Percentiles rank a stretch among this genome's conserved stretches.
Evolutionary conservation across 2,797 vertebrate species (phyloP).

Genomic region (Morelia viridis): DNA sequence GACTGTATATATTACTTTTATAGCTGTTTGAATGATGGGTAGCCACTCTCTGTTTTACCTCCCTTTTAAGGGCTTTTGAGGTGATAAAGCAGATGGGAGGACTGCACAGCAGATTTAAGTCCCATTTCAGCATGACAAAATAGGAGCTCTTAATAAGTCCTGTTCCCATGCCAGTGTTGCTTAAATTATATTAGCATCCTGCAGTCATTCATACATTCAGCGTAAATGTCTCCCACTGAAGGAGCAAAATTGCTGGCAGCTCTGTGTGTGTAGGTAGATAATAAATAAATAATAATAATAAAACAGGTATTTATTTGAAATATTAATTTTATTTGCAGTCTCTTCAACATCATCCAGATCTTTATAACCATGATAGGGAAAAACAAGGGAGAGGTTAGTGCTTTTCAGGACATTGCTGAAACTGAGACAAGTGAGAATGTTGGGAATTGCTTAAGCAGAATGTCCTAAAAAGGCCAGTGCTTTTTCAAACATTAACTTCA

Average conservation of each 20-base stretch:
- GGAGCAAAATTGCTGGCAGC: background rate
- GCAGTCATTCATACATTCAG: background rate
- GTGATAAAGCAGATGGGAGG: background rate
- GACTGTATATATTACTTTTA: background rate
- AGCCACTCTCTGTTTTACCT: background rate
- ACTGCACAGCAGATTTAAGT: background rate
- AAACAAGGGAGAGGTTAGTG: background rate
- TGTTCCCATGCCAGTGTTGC: background rate
- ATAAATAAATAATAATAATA: background rate
- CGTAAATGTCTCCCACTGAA: background rate
- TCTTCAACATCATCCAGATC: background rate
- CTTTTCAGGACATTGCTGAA: background rate
- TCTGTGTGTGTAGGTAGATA: background rate
- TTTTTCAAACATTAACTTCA: slow-evolving; percentile 12
- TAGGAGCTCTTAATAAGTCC: background rate
- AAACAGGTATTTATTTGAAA: background rate
- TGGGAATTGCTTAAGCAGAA: background rate
- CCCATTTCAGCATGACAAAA: background rate
- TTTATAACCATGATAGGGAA: background rate
- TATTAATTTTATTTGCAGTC: background rate
- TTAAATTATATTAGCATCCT: background rate
- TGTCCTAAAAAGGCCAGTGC: background rate
- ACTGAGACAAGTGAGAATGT: background rate
- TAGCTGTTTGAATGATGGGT: background rate
- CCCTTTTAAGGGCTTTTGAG: background rate